Evolutionary conservation across 2,113 vertebrate genomes (phyloP), one percentile per base, ranked within the genome.

Genomic region (Hippoglossus stenolepis): DNA sequence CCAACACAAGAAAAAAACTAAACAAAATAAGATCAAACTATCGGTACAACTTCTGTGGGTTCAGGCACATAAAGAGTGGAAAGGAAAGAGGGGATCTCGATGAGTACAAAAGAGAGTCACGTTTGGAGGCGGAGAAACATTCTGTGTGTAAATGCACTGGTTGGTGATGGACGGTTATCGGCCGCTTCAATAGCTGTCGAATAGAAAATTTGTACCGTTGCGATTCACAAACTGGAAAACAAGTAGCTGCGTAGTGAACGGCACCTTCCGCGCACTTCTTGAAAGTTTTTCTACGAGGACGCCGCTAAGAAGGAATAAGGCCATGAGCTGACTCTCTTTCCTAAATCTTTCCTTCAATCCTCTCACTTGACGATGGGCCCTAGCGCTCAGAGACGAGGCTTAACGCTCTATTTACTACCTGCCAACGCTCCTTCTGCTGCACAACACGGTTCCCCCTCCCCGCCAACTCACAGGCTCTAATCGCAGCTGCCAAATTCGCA

Each of bases 21-120:
- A 73, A 45, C 84, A 23, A n/a, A 68, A 54, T 80, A 79, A 23
- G 71, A 77, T 65, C 73, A 79, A 73, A 83, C 78, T 88, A 89
- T 89, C 72, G 84, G 77, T 90, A 92, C 89, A 92, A 84, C 88
- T 90, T 90, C 77, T 76, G 80, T 82, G 82, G 85, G 85, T 92
- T 92, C 87, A 93, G 93, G 91, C 93, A 93, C 93, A 77, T 91
- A 84, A 92, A 84, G 81, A 89, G 86, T 76, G 64, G 66, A 85
- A 89, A 80, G 54, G 63, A 79, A 75, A 71, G 59, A 53, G 53
- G 75, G 75, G 79, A 54, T 54, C 59, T 18, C 2, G 45, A 78
- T 75, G 83, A 77, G 84, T 90, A 75, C 23, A 79, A 90, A 91
- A 23, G n/a, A 88, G 66, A 66, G 82, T 83, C 72, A 74, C 76